Conservation (phyloP, 2,888 invertebrate species). For the Cyclophora punctaria region DNA sequence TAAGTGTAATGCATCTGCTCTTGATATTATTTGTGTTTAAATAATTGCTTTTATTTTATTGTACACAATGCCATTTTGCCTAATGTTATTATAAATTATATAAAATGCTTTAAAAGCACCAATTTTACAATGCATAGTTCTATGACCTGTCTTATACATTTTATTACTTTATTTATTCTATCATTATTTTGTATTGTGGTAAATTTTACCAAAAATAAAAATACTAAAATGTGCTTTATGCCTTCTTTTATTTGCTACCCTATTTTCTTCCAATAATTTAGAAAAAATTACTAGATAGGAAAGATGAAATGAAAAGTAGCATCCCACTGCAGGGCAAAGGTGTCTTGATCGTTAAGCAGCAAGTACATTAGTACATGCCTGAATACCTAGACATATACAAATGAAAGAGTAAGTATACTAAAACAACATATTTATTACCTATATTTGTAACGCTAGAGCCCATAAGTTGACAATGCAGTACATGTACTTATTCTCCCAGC, state of each 20-base stretch:
- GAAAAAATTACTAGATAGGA: too few relatives aligned
- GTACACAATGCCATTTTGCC: constrained; percentile 75
- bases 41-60: constrained; percentile 72
- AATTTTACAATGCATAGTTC: constrained; percentile 74
- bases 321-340: too few relatives aligned
- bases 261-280: too few relatives aligned
- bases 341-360: too few relatives aligned
- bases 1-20: constrained; percentile 60
- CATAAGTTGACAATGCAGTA: constrained; percentile 89
- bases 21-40: constrained; percentile 72
- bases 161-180: constrained; percentile 75
- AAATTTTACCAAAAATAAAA: constrained; percentile 76
- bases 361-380: too few relatives aligned
- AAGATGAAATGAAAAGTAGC: too few relatives aligned
- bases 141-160: constrained; percentile 74
- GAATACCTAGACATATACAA: too few relatives aligned
- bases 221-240: constrained; percentile 74
- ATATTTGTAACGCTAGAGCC: constrained; percentile 77
- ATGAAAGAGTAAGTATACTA: background rate
- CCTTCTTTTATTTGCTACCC: constrained; percentile 44
- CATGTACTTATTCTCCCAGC: constrained; percentile 92
- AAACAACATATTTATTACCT: constrained; percentile 11
- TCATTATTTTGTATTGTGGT: constrained; percentile 74
- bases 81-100: constrained; percentile 75
- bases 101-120: constrained; percentile 75